Evolutionary conservation across 2,113 vertebrate species (phyloP).

Genomic region (Empidonax alnorum): DNA sequence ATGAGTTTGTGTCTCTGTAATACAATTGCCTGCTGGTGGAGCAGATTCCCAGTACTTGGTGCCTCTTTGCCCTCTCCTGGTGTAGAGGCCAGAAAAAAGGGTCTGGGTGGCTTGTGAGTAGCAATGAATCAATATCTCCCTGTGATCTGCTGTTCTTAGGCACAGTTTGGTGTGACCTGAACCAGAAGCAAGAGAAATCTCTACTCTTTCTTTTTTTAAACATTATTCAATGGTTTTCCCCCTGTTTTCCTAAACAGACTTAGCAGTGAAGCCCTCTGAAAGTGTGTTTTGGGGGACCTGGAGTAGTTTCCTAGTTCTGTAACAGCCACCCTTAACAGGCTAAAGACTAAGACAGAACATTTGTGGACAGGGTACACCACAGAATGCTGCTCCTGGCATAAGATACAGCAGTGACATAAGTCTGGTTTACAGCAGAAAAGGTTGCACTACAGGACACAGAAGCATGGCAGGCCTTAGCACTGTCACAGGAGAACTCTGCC

Average conservation of each 20-base stretch:
- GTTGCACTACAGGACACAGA: neutral
- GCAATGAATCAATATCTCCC: neutral
- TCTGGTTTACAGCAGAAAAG: neutral
- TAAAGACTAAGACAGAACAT: neutral
- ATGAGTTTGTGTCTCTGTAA: neutral
- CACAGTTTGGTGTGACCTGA: neutral
- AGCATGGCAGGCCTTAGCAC: neutral
- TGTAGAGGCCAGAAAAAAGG: neutral
- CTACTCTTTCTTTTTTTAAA: neutral
- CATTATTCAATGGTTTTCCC: neutral
- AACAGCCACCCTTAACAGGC: neutral
- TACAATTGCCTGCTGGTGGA: neutral
- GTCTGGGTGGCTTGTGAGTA: neutral
- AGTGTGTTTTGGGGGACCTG: neutral
- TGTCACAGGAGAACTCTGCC: neutral
- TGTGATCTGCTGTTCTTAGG: neutral
- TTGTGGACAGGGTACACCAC: neutral
- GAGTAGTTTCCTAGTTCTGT: neutral
- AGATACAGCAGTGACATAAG: neutral
- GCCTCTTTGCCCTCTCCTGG: neutral
- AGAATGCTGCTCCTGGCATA: neutral
- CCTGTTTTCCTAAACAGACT: neutral
- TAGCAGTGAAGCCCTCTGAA: neutral
- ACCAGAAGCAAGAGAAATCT: neutral
- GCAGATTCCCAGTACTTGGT: fast-evolving